Conservation (phyloP, 2,797 vertebrate species). For the Euthynnus affinis region DNA sequence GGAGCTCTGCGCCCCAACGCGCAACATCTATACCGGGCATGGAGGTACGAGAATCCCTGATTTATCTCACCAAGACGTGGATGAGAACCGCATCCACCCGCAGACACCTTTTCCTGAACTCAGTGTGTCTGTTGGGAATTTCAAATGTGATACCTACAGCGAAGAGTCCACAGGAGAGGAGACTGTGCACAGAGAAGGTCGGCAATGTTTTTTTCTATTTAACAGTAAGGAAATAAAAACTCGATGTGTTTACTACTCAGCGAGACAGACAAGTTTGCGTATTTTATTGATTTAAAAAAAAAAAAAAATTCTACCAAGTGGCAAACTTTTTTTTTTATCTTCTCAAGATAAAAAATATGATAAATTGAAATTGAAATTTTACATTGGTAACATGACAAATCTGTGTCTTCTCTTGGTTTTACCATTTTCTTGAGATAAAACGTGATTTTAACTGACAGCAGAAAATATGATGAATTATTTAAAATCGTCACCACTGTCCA, state of each 20-base stretch:
- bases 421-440: not conserved
- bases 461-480: not conserved
- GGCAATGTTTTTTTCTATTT: not conserved
- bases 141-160: constrained; percentile 48
- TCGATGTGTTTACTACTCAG: not conserved
- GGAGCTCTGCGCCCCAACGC: constrained; percentile 18
- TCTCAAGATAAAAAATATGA: not conserved
- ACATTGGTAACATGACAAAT: not conserved
- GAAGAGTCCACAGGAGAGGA: constrained; percentile 70
- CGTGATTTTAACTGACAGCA: not conserved
- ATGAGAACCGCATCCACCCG: constrained; percentile 38
- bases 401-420: not conserved
- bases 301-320: too few species aligned
- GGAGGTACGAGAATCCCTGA: constrained; percentile 2
- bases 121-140: constrained; percentile 34
- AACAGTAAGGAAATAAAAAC: too few species aligned
- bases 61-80: constrained; percentile 10
- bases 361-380: not conserved
- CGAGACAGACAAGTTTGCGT: too few species aligned
- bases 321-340: too few species aligned
- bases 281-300: too few species aligned
- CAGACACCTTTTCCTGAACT: constrained; percentile 36
- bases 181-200: constrained; percentile 66
- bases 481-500: not conserved
- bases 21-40: constrained; percentile 4